phyloP scores from a whole-genome alignment of 2,888 invertebrate genomes.

The Odontocerum albicorne region DNA sequence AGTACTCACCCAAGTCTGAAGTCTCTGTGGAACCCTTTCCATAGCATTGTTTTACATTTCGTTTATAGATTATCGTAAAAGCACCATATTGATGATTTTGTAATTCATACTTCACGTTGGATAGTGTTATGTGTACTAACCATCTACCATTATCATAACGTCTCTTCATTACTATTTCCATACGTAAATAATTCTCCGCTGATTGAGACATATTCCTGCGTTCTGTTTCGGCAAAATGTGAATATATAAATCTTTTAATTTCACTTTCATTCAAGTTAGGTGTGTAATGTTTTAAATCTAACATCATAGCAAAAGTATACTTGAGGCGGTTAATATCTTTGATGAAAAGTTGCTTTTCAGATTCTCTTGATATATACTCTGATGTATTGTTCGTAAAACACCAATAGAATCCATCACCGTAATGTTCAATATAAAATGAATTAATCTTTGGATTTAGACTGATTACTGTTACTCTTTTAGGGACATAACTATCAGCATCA shows the following conservation, averaged over 20 bases:
- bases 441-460: no score
- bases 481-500: conserved; percentile 46
- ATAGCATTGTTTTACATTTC: background rate
- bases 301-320: conserved; percentile 10
- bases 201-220: no score
- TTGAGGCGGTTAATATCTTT: conserved; percentile 1
- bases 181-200: no score
- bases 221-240: no score
- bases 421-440: conserved; percentile 42
- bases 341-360: conserved; percentile 42
- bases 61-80: background rate
- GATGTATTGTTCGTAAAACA: conserved; percentile 46
- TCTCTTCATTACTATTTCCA: background rate
- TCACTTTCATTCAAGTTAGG: no score
- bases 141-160: background rate
- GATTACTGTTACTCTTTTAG: conserved; percentile 42
- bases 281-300: no score
- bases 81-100: background rate
- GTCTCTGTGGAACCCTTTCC: no score
- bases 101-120: background rate
- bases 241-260: no score
- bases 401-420: conserved; percentile 52
- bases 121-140: background rate
- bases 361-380: conserved; percentile 41
- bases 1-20: no score